Evolutionary conservation across 2,888 invertebrate species (phyloP), one percentile per base, ranked within the genome.

Genomic region (Metopia argyrocephala): DNA sequence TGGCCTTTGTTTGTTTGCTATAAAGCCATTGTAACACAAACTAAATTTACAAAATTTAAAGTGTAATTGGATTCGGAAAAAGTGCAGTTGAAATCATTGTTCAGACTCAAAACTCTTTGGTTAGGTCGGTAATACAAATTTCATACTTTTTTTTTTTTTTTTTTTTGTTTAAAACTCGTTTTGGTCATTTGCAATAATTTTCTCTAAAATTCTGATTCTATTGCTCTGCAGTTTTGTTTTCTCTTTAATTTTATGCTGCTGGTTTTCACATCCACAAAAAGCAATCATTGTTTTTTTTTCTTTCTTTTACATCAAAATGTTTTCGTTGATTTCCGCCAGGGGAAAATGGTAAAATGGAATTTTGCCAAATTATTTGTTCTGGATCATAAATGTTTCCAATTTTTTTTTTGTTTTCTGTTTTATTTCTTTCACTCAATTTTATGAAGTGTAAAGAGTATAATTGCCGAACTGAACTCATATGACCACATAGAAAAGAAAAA

Each of bases 351-450:
- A 48, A 45, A 73, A 66, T 78, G 78, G 78, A 78, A 78, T 73
- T 28, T 73, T 78, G 78, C 78, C 78, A 78, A 78, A 71, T 54
- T 15, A 38, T 38, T 38, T 61, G 61, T 54, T 66, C 66, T 9
- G 46, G 71, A 46, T 66, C 78, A 78, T 78, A 78, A 78, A 78
- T 61, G 78, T 38, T 38, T 9, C 38, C 2, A 50, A 9, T 46
- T 20, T 52, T 38, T 25, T 15, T 64, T 21, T 65, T 31, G 25
- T 31, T 23, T 23, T 15, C n/a, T 27, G 7, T 38, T 38, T 38
- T 20, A 27, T 28, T 64, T 31, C 59, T 64, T 50, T 57, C 69
- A 64, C 65, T 65, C 65, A 70, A 59, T 70, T 65, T 76, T 76
- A 56, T 76, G 56, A 64, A 70, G 64, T 64, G 69, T 66, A 52